Conservation (phyloP, 1,140 invertebrate species). For the Drosophila takahashii region DNA sequence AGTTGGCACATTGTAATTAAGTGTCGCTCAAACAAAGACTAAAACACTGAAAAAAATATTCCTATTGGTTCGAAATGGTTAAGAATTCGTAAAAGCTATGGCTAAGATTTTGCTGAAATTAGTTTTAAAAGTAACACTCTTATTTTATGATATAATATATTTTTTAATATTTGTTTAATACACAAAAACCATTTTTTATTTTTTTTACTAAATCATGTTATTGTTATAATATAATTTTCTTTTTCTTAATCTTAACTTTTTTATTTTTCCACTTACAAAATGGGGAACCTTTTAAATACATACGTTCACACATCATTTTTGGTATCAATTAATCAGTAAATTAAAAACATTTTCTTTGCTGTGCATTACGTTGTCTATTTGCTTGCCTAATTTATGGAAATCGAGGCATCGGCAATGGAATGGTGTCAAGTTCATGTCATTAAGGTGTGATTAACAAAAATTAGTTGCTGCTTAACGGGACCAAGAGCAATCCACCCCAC, state of each 20-base stretch:
- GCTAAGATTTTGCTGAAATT: neutral
- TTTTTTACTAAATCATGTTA: no score
- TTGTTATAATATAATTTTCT: no score
- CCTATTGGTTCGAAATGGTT: neutral
- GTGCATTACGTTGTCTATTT: conserved; percentile 46
- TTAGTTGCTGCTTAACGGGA: conserved; percentile 74
- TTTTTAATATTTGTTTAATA: no score
- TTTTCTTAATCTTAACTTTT: no score
- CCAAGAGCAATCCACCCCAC: conserved; percentile 8
- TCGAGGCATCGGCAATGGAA: conserved; percentile 48
- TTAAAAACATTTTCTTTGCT: neutral
- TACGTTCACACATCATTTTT: neutral
- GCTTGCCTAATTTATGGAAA: conserved; percentile 60
- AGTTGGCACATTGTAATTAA: conserved; percentile 70
- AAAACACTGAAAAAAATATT: conserved; percentile 9
- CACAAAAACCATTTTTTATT: no score
- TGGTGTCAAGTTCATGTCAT: conserved; percentile 80
- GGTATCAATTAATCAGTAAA: neutral
- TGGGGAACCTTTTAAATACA: no score
- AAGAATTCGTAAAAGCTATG: no score
- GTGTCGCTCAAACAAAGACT: conserved; percentile 37
- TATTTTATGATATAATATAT: no score
- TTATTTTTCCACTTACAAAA: no score
- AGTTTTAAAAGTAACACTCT: no score
- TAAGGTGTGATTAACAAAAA: conserved; percentile 83